Evolutionary conservation across 2,888 invertebrate species (phyloP), one percentile per base, ranked within the genome.

Genomic region (Zygothrica quintamaculata): DNA sequence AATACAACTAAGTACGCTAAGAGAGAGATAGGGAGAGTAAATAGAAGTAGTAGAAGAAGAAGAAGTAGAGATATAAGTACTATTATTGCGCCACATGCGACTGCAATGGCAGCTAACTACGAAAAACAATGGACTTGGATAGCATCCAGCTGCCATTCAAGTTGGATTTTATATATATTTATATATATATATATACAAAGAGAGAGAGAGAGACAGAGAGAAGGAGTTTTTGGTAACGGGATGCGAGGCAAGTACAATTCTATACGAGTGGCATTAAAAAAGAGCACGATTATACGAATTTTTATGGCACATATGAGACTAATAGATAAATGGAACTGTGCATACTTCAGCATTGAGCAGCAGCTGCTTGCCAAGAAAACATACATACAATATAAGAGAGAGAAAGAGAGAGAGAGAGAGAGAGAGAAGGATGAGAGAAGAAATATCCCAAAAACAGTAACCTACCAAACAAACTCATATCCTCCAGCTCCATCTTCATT

Each of bases 281-380:
- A 51, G 64, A 64, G 66, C 57, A 64, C 85, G 87, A 80, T 80
- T 84, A 87, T 87, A 60, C 59, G 65, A 77, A 65, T 65, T 87
- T 81, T 84, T 87, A 82, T 87, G 73, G 70, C 75, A 81, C 82
- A 87, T 84, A 81, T 81, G 85, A 82, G 87, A 77, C 82, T 77
- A 84, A 77, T 84, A 87, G 78, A 77, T 65, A 61, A 67, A 61
- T 56, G 42, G 43, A 18, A 9, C 33, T 11, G 13, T 15, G 36
- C 16, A 37, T 40, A 29, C 4, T 15, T 29, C 15, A 39, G 60
- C 37, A 61, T 15, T 29, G 9, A 39, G 60, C 37, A 61, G 61
- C 61, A 61, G 59, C 57, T 65, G 65, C 60, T 53, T 62, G 74
- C 66, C 52, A 76, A 73, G 75, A 74, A 74, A 60, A n/a, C n/a